These are phyloP conservation scores for Cacoxenus indagator DNA, from an alignment of 2,888 invertebrate species.

Conservation along the genomic window DNA sequence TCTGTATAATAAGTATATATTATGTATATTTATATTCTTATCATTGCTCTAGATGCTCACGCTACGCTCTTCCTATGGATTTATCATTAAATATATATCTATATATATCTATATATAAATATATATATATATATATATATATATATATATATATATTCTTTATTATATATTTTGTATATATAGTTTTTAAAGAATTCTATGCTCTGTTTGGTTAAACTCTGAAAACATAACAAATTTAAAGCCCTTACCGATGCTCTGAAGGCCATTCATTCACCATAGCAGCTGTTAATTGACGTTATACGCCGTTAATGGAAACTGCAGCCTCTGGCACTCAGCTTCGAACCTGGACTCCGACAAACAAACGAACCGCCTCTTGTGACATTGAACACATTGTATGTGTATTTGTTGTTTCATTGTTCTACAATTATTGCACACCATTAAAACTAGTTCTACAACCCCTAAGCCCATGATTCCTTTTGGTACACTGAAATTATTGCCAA, in stretches of 20 bases:
- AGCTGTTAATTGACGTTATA: neutral
- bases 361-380: no score
- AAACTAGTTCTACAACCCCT: conserved; percentile 15
- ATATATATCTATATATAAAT: conserved; percentile 6
- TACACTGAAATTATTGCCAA: conserved; percentile 49
- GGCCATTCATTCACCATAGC: neutral
- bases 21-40: neutral
- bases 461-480: neutral
- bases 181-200: conserved; percentile 7
- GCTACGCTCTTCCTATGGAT: conserved; percentile 1
- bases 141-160: neutral
- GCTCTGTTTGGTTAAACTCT: conserved; percentile 60
- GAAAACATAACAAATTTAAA: conserved; percentile 69
- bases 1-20: conserved; percentile 23
- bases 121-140: conserved; percentile 12
- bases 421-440: conserved; percentile 23
- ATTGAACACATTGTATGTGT: conserved; percentile 24
- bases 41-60: neutral
- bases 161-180: conserved; percentile 15
- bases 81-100: conserved; percentile 14
- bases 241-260: conserved; percentile 37
- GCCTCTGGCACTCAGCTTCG: no score
- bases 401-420: conserved; percentile 25
- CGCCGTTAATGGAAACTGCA: no score
- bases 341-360: no score